Evolutionary conservation across 2,113 vertebrate species (phyloP).

Genomic region (Pungitius pungitius): DNA sequence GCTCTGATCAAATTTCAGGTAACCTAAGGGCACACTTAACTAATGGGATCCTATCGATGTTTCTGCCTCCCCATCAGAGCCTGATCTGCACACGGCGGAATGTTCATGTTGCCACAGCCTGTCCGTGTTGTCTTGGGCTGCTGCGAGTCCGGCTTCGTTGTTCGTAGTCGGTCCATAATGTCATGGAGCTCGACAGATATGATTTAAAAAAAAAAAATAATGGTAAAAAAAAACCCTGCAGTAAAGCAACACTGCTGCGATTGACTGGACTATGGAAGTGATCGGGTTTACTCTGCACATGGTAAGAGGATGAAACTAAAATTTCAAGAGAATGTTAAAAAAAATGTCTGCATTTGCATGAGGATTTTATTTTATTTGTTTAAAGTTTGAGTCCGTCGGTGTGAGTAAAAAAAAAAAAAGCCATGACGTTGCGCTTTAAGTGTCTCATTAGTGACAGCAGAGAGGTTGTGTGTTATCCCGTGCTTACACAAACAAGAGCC

Average conservation of each 20-base stretch:
- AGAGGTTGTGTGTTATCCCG: constrained; percentile 57
- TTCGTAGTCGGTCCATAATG: constrained; percentile 54
- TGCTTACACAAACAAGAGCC: constrained; percentile 63
- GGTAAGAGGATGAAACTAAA: constrained; percentile 52
- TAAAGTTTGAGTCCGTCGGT: background rate
- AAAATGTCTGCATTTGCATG: constrained; percentile 15
- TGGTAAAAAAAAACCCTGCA: constrained; percentile 14
- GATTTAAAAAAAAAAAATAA: constrained; percentile 27
- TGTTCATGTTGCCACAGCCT: constrained; percentile 70
- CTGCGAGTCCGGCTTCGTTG: constrained; percentile 51
- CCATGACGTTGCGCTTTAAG: constrained; percentile 26
- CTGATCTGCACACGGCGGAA: constrained; percentile 68
- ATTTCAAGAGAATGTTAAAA: background rate
- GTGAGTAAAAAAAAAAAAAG: constrained; percentile 17
- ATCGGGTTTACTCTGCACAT: constrained; percentile 35
- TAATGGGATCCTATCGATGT: constrained; percentile 75
- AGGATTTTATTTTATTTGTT: background rate
- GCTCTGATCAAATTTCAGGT: constrained; percentile 73
- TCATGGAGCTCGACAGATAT: constrained; percentile 60
- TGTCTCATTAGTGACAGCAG: constrained; percentile 60
- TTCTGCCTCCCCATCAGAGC: constrained; percentile 33
- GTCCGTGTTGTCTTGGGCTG: constrained; percentile 61
- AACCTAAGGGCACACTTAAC: constrained; percentile 75
- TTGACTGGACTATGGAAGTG: constrained; percentile 56
- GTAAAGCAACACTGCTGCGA: constrained; percentile 34